Evolutionary conservation across 2,113 vertebrate species (phyloP).

Genomic region (Myiagra hebetior): DNA sequence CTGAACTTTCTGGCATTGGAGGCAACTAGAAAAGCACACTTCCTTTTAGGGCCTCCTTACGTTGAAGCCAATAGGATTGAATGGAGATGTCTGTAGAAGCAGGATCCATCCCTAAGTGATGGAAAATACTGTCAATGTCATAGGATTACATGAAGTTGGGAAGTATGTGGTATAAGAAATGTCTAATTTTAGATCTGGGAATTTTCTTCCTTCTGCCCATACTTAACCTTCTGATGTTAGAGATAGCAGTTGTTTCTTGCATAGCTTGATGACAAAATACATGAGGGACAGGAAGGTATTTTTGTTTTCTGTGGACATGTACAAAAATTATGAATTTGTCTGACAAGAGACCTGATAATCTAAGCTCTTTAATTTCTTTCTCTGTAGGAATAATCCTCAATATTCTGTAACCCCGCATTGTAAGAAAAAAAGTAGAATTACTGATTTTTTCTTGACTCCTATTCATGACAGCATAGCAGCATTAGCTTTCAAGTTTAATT

Average conservation of each 20-base stretch:
- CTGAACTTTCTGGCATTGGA: not conserved
- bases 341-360: not conserved
- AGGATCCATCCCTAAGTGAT: slow-evolving; percentile 10
- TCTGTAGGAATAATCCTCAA: not conserved
- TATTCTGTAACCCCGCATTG: not conserved
- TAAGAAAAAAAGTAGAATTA: not conserved
- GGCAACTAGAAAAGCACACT: not conserved
- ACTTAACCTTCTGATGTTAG: not conserved
- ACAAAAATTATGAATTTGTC: not conserved
- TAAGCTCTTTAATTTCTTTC: not conserved
- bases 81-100: slow-evolving; percentile 41
- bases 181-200: not conserved
- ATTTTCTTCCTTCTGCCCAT: not conserved
- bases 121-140: not conserved
- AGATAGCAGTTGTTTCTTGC: not conserved
- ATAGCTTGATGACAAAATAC: not conserved
- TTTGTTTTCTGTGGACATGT: not conserved
- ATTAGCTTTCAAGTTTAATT: not conserved
- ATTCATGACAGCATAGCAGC: not conserved
- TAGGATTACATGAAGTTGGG: not conserved
- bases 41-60: not conserved
- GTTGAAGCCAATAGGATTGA: not conserved
- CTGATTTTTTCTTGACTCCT: not conserved
- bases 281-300: not conserved
- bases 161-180: not conserved